Conservation (phyloP, 2,113 vertebrate species). For the Pluvialis apricaria region DNA sequence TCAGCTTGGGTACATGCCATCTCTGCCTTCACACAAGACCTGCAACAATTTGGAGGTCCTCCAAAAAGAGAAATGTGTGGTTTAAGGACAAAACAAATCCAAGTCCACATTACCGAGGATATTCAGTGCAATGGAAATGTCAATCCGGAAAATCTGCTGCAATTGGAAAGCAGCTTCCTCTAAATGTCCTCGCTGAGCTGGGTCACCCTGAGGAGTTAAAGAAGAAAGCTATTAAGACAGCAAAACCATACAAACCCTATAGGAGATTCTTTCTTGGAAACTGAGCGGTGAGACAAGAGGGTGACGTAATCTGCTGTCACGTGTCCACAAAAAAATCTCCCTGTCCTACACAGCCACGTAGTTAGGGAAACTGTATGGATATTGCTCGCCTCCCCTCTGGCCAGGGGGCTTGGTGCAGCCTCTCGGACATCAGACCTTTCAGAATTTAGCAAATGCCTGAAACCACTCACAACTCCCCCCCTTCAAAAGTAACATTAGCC, state of each 20-base stretch:
- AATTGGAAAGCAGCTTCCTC: constrained; percentile 79
- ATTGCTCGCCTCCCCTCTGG: background rate
- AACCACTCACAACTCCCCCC: background rate
- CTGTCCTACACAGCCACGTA: background rate
- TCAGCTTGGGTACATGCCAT: constrained; percentile 37
- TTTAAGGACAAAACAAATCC: constrained; percentile 18
- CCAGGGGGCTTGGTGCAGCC: background rate
- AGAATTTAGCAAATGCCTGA: background rate
- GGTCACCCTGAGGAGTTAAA: constrained; percentile 63
- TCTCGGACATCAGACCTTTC: background rate
- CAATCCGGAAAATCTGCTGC: constrained; percentile 76
- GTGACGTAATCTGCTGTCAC: background rate
- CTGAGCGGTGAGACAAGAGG: background rate
- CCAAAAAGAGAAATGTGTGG: constrained; percentile 13
- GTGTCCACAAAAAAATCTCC: background rate
- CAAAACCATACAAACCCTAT: background rate
- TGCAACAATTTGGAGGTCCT: constrained; percentile 45
- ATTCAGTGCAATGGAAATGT: constrained; percentile 89
- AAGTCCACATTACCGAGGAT: constrained; percentile 84
- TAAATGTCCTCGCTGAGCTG: constrained; percentile 70
- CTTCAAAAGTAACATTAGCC: background rate
- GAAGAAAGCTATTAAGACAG: constrained; percentile 28
- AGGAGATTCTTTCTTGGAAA: constrained; percentile 12
- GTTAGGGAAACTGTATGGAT: background rate
- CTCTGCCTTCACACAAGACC: constrained; percentile 39